Conservation (phyloP, 2,888 invertebrate species). For the Microchrysa polita region DNA sequence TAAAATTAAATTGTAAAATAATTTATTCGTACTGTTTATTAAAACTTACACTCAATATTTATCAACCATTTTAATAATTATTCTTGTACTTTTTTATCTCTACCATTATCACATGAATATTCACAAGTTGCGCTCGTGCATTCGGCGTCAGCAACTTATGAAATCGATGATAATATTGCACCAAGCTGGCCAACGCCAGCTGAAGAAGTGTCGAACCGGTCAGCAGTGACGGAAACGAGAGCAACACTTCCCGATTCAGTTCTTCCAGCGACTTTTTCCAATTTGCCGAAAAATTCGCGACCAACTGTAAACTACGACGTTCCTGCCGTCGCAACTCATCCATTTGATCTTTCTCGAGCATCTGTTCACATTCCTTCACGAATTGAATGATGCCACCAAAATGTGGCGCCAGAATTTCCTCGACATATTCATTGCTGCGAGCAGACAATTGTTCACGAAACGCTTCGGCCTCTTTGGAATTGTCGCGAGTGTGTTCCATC, state of each 20-base stretch:
- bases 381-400: constrained; percentile 97
- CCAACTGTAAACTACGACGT: constrained; percentile 83
- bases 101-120: constrained; percentile 98
- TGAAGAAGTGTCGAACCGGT: constrained; percentile 95
- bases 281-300: constrained; percentile 87
- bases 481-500: constrained; percentile 90
- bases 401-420: constrained; percentile 93
- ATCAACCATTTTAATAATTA: constrained; percentile 73
- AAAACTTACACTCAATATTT: constrained; percentile 10
- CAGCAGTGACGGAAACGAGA: constrained; percentile 95
- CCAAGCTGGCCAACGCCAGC: constrained; percentile 91
- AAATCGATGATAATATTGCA: constrained; percentile 98
- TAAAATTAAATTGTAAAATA: constrained; percentile 10
- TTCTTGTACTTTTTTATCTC: constrained; percentile 99
- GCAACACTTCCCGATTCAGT: constrained; percentile 91
- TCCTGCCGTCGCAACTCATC: constrained; percentile 80
- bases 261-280: constrained; percentile 97
- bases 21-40: neutral
- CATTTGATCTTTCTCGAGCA: constrained; percentile 77
- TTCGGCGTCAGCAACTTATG: constrained; percentile 91
- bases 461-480: constrained; percentile 95
- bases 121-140: constrained; percentile 88
- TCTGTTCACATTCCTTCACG: constrained; percentile 92
- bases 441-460: constrained; percentile 90
- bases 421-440: constrained; percentile 92